These are phyloP conservation scores for Dendropsophus ebraccatus DNA, from an alignment of 2,113 vertebrate species.

Conservation along the genomic window DNA sequence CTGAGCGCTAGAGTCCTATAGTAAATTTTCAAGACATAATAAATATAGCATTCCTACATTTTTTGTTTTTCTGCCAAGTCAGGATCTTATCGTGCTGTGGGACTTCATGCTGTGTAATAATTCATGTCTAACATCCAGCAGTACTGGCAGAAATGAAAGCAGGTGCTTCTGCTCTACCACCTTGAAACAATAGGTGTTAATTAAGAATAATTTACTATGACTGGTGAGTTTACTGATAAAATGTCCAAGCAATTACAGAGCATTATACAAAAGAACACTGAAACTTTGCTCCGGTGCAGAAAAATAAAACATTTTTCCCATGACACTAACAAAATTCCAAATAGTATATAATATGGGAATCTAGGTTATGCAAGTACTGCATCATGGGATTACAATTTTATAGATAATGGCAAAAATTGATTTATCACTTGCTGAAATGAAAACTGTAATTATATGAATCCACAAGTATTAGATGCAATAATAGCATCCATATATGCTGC, in stretches of 20 bases:
- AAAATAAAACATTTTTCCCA: not conserved
- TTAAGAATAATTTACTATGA: slow-evolving; percentile 35
- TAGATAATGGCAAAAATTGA: not conserved
- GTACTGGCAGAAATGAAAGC: slow-evolving; percentile 59
- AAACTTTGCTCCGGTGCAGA: not conserved
- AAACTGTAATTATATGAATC: too few species aligned
- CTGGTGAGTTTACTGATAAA: slow-evolving; percentile 10
- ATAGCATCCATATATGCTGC: too few species aligned
- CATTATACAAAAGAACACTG: not conserved
- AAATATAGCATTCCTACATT: slow-evolving; percentile 65
- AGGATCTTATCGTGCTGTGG: slow-evolving; percentile 59
- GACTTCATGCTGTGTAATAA: slow-evolving; percentile 61
- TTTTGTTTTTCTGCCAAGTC: slow-evolving; percentile 68
- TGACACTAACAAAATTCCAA: too few species aligned
- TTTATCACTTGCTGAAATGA: too few species aligned
- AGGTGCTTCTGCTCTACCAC: slow-evolving; percentile 19
- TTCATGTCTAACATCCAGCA: slow-evolving; percentile 62
- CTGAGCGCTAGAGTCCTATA: slow-evolving; percentile 62
- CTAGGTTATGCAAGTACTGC: not conserved
- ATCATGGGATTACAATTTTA: not conserved
- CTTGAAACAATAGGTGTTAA: slow-evolving; percentile 17
- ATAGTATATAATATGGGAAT: not conserved
- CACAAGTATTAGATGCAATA: too few species aligned
- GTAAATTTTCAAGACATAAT: slow-evolving; percentile 67
- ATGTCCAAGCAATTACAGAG: not conserved